These are phyloP conservation scores for Phaedon cochleariae DNA, from an alignment of 2,888 invertebrate genomes.

Conservation along the genomic window DNA sequence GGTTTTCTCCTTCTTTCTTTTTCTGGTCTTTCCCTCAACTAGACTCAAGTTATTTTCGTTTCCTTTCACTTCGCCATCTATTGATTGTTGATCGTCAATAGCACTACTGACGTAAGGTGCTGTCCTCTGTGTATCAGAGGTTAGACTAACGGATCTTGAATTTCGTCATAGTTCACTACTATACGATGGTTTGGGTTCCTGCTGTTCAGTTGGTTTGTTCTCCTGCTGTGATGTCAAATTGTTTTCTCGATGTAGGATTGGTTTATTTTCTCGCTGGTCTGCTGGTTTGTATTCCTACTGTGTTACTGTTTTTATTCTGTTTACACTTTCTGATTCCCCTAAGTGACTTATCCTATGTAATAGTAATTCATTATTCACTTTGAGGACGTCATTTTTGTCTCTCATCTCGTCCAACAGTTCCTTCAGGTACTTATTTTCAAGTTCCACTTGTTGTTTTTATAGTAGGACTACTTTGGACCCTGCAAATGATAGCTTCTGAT, in stretches of 20 bases:
- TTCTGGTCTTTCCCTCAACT: not conserved
- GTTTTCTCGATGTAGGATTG: not conserved
- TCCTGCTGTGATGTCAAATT: not conserved
- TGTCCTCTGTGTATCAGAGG: not conserved
- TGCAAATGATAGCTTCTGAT: not conserved
- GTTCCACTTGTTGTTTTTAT: not conserved
- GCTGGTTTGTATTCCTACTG: not conserved
- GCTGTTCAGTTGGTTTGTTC: not conserved
- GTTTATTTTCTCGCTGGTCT: not conserved
- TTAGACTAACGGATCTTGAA: not conserved
- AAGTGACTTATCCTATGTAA: not conserved
- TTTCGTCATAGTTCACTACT: not conserved
- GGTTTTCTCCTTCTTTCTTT: not conserved
- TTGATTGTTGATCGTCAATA: not conserved
- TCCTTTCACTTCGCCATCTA: not conserved
- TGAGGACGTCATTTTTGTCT: not conserved
- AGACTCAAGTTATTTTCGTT: not conserved
- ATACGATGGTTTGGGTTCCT: constrained; percentile 2
- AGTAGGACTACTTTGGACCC: not conserved
- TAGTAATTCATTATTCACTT: not conserved
- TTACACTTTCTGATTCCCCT: not conserved
- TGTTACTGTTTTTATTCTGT: not conserved
- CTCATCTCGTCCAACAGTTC: not conserved
- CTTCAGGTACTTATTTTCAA: not conserved
- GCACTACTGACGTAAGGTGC: not conserved